These are phyloP conservation scores for Euclidia mi DNA, from an alignment of 2,888 invertebrate genomes.

Conservation along the genomic window DNA sequence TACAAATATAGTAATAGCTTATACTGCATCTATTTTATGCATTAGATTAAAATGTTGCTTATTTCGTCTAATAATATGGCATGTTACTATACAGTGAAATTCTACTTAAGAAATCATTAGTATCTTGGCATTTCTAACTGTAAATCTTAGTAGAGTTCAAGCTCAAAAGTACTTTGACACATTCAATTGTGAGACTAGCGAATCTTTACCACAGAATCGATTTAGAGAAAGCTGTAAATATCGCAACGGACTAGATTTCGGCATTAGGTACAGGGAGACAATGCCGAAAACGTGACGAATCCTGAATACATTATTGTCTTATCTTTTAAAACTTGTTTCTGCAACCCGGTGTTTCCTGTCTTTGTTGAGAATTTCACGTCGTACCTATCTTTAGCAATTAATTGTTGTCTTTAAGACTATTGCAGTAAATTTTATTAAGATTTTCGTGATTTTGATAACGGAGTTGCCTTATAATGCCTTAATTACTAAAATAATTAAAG, in stretches of 20 bases:
- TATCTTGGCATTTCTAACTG: no score
- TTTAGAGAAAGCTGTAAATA: slow-evolving; percentile 40
- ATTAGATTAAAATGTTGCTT: no score
- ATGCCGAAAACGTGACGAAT: slow-evolving; percentile 85
- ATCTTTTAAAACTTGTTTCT: slow-evolving; percentile 60
- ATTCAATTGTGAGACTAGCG: slow-evolving; percentile 26
- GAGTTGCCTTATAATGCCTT: no score
- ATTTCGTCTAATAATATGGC: no score
- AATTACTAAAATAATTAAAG: no score
- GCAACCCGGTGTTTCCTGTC: slow-evolving; percentile 68
- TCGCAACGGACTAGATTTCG: slow-evolving; percentile 43
- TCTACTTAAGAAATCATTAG: no score
- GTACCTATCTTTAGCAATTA: slow-evolving; percentile 40
- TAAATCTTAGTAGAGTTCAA: no score
- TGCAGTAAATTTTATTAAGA: slow-evolving; percentile 26
- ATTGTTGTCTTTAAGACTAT: slow-evolving; percentile 30
- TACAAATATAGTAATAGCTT: no score
- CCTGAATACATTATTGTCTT: slow-evolving; percentile 80
- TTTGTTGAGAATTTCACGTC: slow-evolving; percentile 59
- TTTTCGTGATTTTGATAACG: slow-evolving; percentile 3
- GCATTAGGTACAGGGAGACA: slow-evolving; percentile 54
- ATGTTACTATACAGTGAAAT: no score
- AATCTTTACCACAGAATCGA: slow-evolving; percentile 27
- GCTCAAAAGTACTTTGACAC: no score
- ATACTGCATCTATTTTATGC: no score